Conservation (phyloP, 2,888 invertebrate species). For the Scaptomyza caliginosa region DNA sequence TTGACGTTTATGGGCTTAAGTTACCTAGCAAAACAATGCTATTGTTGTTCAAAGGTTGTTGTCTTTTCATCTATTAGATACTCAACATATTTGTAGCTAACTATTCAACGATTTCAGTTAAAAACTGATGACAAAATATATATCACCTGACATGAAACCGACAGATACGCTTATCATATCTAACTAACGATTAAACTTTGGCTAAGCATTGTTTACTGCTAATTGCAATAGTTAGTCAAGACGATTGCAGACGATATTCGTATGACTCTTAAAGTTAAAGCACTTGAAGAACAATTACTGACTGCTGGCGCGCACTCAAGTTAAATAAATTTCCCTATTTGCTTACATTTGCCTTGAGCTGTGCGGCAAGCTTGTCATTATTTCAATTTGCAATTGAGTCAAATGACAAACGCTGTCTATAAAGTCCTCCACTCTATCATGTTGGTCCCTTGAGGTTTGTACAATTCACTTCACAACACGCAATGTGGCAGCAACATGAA, state of each 20-base stretch:
- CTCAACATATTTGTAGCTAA: too few relatives aligned
- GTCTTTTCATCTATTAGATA: too few relatives aligned
- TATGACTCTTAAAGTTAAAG: not conserved
- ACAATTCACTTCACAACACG: conserved; percentile 24
- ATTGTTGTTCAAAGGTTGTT: too few relatives aligned
- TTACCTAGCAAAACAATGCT: not conserved
- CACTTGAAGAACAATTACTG: conserved; percentile 5
- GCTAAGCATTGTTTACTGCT: not conserved
- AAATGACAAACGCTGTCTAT: conserved; percentile 66
- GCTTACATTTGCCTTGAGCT: conserved; percentile 15
- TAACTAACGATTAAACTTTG: not conserved
- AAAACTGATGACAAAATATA: too few relatives aligned
- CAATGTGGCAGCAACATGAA: conserved; percentile 25
- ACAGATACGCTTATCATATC: too few relatives aligned
- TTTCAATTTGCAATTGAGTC: conserved; percentile 63
- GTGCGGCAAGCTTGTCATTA: conserved; percentile 40
- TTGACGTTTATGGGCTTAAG: not conserved
- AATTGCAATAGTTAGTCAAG: not conserved
- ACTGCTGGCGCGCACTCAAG: conserved; percentile 21
- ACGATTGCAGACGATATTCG: not conserved
- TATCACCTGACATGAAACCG: too few relatives aligned
- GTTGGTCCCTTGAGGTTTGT: conserved; percentile 30
- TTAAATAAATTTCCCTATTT: conserved; percentile 25
- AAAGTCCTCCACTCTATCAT: conserved; percentile 49
- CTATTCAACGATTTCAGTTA: too few relatives aligned